Evolutionary conservation across 2,888 invertebrate genomes (phyloP), one percentile per base, ranked within the genome.

Genomic region (Kryphioiulus occultus): DNA sequence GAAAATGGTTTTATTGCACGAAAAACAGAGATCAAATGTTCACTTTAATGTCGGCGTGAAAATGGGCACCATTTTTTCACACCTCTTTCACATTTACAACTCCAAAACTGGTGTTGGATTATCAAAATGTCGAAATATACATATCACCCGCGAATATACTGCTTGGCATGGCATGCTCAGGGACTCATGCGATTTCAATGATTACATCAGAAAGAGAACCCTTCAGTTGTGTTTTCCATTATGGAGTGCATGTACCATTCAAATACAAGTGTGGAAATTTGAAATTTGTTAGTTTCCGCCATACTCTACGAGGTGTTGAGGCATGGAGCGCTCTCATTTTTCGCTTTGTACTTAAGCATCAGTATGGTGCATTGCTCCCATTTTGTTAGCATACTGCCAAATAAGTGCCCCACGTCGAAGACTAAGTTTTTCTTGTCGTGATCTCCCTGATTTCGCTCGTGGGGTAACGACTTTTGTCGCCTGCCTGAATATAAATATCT

Each of bases 401-500:
- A 78, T 78, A 78, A 78, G 12, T 78, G 78, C 26, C 78, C 78
- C 26, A 78, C 78, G 78, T 22, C 78, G 30, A 78, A 15, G 22
- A 78, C 78, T 30, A 78, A 78, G 78, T 78, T 78, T 30, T 30
- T 78, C 30, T 78, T 78, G 78, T 78, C 22, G 78, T 30, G 78
- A 30, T 78, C 26, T 30, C 22, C 12, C 30, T 22, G 30, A 78
- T 78, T 30, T 78, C 15, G 78, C 32, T 35, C 35, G 39, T 85
- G 39, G 85, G 85, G 39, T 85, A 85, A 85, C 44, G 85, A 85
- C 85, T 39, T 85, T 44, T 85, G 85, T 85, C 44, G 85, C 39
- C 44, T 39, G 85, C 85, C 26, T 35, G 44, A 85, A 85, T 85
- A 85, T 85, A 85, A 85, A 85, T 85, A 85, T 42, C 85, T 85